These are phyloP conservation scores for Lycocorax pyrrhopterus DNA, from an alignment of 2,113 vertebrate genomes.

Conservation along the genomic window DNA sequence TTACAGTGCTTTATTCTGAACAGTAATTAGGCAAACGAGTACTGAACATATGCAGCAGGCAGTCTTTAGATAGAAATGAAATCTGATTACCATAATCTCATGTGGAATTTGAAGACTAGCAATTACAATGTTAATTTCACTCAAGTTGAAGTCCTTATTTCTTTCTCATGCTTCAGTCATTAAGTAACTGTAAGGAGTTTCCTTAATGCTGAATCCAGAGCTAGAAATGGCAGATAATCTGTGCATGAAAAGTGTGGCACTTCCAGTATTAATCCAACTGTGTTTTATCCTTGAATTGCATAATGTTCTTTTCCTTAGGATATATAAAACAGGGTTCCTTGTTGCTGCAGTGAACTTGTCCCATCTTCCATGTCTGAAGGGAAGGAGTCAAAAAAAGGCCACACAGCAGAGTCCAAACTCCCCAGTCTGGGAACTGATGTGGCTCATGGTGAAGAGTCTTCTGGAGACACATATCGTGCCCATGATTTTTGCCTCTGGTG, in stretches of 20 bases:
- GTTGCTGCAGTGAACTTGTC: background rate
- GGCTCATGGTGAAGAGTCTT: background rate
- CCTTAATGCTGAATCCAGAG: background rate
- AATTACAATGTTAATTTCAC: background rate
- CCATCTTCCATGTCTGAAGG: background rate
- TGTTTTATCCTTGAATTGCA: background rate
- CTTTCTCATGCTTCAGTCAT: background rate
- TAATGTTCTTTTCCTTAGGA: background rate
- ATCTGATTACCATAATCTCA: slow-evolving; percentile 10
- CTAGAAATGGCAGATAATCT: background rate
- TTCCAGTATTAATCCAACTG: background rate
- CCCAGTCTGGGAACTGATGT: background rate
- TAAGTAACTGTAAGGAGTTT: background rate
- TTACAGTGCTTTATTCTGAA: slow-evolving; percentile 65
- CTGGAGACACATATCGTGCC: background rate
- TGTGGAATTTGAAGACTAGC: background rate
- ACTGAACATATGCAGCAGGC: slow-evolving; percentile 48
- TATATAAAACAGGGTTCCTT: background rate
- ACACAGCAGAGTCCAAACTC: background rate
- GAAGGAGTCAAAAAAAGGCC: background rate
- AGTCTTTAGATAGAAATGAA: slow-evolving; percentile 20
- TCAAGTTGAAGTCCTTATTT: background rate
- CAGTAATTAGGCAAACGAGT: slow-evolving; percentile 42
- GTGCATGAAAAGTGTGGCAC: background rate
- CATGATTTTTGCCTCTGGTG: background rate